A percentile compares a stretch with the other conserved stretches of the same genome.
Evolutionary conservation across 1,140 invertebrate genomes (phyloP).

Genomic region (Aplysia californica): DNA sequence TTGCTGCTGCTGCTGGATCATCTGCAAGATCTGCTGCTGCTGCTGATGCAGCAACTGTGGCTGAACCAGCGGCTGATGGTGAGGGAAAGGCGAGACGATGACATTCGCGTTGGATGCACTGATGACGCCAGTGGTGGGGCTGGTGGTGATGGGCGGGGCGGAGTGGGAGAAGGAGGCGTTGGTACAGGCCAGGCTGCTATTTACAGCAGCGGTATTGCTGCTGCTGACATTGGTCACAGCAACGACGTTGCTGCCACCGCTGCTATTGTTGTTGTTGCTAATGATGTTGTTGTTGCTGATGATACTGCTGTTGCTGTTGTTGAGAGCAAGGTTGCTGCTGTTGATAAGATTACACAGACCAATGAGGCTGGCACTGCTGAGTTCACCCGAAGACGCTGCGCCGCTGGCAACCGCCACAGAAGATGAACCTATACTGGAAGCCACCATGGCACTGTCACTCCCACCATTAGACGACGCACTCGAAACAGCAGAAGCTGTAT

Average conservation of each 20-base stretch:
- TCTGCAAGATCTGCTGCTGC: conserved; percentile 16
- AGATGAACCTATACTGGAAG: no score
- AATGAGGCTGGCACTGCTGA: not conserved
- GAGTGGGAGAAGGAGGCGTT: no score
- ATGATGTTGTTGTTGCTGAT: conserved; percentile 1
- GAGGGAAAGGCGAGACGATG: not conserved
- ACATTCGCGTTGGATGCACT: no score
- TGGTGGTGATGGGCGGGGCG: no score
- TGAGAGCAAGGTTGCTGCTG: not conserved
- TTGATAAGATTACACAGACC: conserved; percentile 2
- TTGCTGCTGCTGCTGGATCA: conserved; percentile 9
- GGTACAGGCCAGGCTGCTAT: no score
- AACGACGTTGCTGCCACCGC: no score
- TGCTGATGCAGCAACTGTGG: conserved; percentile 26
- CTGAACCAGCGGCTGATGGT: conserved; percentile 19
- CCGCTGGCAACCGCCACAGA: no score
- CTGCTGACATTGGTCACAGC: not conserved
- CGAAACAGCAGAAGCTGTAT: no score
- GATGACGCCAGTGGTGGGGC: not conserved
- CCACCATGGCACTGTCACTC: no score
- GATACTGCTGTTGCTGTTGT: not conserved
- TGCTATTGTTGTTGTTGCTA: not conserved
- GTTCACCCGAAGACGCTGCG: not conserved
- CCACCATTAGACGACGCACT: no score
- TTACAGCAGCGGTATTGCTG: not conserved